These are phyloP conservation scores for Odontomyia ornata DNA, from an alignment of 2,888 invertebrate species.

Conservation along the genomic window DNA sequence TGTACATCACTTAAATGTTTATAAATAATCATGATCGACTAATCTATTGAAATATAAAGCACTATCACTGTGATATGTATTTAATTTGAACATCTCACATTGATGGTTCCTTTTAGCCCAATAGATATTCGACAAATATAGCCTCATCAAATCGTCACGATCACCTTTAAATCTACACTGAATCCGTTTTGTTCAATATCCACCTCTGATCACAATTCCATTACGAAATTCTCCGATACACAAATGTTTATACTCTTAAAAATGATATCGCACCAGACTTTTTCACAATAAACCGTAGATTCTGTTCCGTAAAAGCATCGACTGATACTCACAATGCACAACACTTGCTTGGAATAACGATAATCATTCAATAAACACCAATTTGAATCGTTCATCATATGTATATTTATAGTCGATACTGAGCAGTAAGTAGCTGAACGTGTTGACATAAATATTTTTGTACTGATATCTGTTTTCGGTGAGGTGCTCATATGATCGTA, in stretches of 20 bases:
- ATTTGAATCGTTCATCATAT: not conserved
- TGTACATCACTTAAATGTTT: conserved; percentile 3
- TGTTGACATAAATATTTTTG: conserved; percentile 24
- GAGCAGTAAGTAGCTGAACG: not conserved
- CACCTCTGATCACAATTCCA: not conserved
- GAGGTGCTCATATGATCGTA: not conserved
- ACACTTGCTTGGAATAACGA: conserved; percentile 18
- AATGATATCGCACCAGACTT: conserved; percentile 16
- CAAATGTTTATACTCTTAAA: not conserved
- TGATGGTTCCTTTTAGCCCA: conserved; percentile 51
- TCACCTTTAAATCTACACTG: not conserved
- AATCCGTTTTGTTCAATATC: not conserved
- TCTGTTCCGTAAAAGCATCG: conserved; percentile 8
- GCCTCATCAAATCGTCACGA: not conserved
- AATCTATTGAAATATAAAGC: conserved; percentile 49
- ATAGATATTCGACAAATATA: not conserved
- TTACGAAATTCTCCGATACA: not conserved
- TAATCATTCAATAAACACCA: conserved; percentile 22
- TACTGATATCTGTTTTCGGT: conserved; percentile 20
- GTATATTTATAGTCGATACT: conserved; percentile 24
- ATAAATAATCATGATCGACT: not conserved
- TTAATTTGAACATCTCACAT: conserved; percentile 48
- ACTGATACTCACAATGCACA: conserved; percentile 6
- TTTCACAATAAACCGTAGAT: conserved; percentile 11
- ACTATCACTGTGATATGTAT: conserved; percentile 52